Evolutionary conservation across 2,113 vertebrate genomes (phyloP).

Genomic region (Cromileptes altivelis): DNA sequence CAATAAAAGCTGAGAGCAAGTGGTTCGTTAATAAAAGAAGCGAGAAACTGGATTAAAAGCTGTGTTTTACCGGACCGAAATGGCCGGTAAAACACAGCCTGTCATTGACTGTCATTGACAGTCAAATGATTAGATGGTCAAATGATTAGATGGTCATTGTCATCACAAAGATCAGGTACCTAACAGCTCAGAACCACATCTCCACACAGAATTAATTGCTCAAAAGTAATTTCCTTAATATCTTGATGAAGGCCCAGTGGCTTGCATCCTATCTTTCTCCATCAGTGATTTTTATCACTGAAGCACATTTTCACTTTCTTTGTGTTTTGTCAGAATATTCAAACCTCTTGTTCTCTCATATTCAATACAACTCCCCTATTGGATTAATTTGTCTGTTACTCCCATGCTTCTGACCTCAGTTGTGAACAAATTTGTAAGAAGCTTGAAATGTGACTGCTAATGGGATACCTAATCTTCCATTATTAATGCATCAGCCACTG

Average conservation of each 20-base stretch:
- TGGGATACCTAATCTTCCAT: constrained; percentile 57
- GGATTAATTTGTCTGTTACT: constrained; percentile 59
- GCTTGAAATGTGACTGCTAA: constrained; percentile 64
- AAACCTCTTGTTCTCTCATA: constrained; percentile 8
- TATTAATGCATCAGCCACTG: constrained; percentile 51
- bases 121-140: background rate
- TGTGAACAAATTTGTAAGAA: constrained; percentile 58
- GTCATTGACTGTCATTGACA: too few relatives aligned
- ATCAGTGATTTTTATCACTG: constrained; percentile 56
- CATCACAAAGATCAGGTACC: constrained; percentile 17
- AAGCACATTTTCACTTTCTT: background rate
- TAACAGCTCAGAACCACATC: constrained; percentile 29
- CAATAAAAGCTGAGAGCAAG: too few relatives aligned
- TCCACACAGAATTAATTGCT: constrained; percentile 42
- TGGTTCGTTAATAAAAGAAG: too few relatives aligned
- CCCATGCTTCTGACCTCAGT: constrained; percentile 48
- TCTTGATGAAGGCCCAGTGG: constrained; percentile 23
- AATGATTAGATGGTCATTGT: constrained; percentile 8
- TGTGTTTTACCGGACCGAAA: too few relatives aligned
- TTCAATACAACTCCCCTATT: constrained; percentile 27
- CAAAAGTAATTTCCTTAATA: constrained; percentile 29
- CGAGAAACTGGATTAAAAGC: too few relatives aligned
- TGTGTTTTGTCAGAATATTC: constrained; percentile 38
- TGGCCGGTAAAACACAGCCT: too few relatives aligned
- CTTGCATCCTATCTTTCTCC: constrained; percentile 21